Conservation (phyloP, 1,140 invertebrate genomes). For the Temnothorax longispinosus region DNA sequence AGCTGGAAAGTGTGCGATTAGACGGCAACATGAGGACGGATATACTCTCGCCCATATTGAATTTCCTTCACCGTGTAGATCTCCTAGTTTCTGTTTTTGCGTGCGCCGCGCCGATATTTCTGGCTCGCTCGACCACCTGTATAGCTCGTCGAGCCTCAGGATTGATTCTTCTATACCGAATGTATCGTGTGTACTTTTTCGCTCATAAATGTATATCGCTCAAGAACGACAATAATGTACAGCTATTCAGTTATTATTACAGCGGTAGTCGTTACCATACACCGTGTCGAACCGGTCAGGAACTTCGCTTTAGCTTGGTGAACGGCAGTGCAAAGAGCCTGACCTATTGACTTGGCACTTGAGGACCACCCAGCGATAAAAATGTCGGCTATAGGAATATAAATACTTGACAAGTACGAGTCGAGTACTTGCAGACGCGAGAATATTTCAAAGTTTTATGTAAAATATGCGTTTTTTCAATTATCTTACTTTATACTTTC, state of each 20-base stretch:
- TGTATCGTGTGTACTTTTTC: background rate
- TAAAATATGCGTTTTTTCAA: background rate
- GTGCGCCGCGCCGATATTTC: background rate
- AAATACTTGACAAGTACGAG: background rate
- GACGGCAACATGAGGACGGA: constrained; percentile 43
- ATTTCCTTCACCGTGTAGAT: constrained; percentile 60
- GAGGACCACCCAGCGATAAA: background rate
- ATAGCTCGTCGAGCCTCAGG: background rate
- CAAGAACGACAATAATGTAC: background rate
- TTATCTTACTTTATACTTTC: background rate
- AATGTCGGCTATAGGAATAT: background rate
- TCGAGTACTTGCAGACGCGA: background rate
- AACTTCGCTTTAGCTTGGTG: background rate
- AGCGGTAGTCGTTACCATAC: background rate
- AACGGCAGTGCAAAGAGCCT: background rate
- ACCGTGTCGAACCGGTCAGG: background rate
- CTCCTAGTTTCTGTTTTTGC: constrained; percentile 61
- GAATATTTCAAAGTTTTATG: background rate
- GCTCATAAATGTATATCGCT: background rate
- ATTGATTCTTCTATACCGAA: background rate
- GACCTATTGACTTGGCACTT: background rate
- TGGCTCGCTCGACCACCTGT: background rate
- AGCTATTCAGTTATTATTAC: constrained; percentile 4
- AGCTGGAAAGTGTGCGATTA: constrained; percentile 73
- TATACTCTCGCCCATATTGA: constrained; percentile 68